Evolutionary conservation across 1,140 invertebrate genomes (phyloP).

Genomic region (Zaprionus kolodkinae): DNA sequence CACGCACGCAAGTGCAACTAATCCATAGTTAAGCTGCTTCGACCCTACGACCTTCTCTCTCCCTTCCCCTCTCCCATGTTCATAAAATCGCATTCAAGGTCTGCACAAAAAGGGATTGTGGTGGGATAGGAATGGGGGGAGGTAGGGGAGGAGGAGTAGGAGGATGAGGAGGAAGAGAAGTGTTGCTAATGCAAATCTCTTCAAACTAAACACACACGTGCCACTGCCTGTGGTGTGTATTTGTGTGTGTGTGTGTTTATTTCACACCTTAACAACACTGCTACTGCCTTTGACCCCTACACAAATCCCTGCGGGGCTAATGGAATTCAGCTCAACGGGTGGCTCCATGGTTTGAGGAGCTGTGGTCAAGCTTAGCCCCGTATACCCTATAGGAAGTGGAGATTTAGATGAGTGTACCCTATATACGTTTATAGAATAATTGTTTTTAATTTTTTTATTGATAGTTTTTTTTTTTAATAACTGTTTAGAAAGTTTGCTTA

Average conservation of each 20-base stretch:
- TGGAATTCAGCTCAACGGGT: constrained; percentile 23
- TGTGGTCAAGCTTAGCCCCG: not conserved
- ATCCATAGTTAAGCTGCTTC: constrained; percentile 22
- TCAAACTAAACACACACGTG: not conserved
- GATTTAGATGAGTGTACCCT: no score
- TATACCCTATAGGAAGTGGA: not conserved
- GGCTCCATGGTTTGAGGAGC: not conserved
- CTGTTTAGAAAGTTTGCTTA: no score
- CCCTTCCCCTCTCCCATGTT: not conserved
- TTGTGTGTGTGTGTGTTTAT: not conserved
- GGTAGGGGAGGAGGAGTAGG: no score
- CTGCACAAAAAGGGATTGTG: constrained; percentile 1
- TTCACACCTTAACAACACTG: constrained; percentile 24
- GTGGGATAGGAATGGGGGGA: not conserved
- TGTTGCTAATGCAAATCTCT: constrained; percentile 36
- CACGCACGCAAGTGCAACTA: constrained; percentile 17
- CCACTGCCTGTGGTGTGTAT: not conserved
- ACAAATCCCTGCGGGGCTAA: constrained; percentile 14
- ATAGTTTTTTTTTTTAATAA: no score
- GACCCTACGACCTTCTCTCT: no score
- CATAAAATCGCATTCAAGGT: constrained; percentile 29
- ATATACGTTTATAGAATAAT: no score
- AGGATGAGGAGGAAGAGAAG: not conserved
- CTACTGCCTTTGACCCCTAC: constrained; percentile 16
- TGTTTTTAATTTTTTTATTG: no score